Conservation (phyloP, 2,888 invertebrate genomes). For the Gibbula magus region DNA sequence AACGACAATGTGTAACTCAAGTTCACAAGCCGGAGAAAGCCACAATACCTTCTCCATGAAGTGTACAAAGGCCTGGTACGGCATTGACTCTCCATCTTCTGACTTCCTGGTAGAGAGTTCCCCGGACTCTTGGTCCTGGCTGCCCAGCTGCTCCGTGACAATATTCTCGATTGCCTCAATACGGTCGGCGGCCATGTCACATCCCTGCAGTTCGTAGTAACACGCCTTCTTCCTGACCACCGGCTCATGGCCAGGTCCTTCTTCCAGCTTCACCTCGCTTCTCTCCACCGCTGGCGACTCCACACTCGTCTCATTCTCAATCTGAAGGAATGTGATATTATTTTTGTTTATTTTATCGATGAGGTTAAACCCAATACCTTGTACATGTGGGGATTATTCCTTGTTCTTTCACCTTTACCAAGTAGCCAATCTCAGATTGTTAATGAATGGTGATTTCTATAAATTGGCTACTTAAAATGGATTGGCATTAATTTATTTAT, state of each 20-base stretch:
- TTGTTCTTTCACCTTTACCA: no score
- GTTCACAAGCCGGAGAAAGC: not conserved
- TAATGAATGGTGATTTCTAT: no score
- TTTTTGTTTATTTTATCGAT: no score
- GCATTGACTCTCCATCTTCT: conserved; percentile 32
- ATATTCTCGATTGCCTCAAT: not conserved
- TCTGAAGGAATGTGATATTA: conserved; percentile 18
- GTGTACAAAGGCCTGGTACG: conserved; percentile 43
- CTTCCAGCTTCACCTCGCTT: no score
- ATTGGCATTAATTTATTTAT: no score
- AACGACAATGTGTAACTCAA: not conserved
- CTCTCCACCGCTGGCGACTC: not conserved
- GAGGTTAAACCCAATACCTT: no score
- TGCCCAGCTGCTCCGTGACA: conserved; percentile 27
- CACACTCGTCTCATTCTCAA: not conserved
- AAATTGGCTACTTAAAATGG: no score
- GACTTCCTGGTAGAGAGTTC: conserved; percentile 32
- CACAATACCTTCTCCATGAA: conserved; percentile 49
- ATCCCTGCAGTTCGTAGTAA: conserved; percentile 1
- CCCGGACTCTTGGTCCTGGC: conserved; percentile 28
- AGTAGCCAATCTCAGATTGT: no score
- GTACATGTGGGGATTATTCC: no score
- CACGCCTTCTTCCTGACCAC: conserved; percentile 31
- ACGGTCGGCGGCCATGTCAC: not conserved
- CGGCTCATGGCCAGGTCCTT: conserved; percentile 1